Base-by-base conservation (phyloP, 1,140 invertebrate species). In the Bombyx mandarina region DNA sequence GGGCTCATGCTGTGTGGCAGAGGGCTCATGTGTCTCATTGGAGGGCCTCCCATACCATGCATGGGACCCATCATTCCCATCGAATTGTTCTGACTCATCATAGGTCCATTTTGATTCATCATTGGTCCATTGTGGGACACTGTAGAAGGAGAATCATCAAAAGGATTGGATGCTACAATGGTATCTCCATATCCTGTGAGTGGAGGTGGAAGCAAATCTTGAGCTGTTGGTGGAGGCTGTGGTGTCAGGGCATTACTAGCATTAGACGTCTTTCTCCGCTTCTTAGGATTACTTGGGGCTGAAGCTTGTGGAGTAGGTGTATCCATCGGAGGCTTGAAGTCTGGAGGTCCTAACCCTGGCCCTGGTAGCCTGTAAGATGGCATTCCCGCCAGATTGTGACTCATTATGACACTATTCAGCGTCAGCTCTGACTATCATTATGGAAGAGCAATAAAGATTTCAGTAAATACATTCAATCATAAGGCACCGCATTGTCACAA, bases 161-260 rank as follows among this genome's bases (percentile, higher is more conserved):
- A 98, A 42, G 97, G 97, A 88, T 98, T 98, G 56, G 95, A 97
- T 45, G 96, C 97, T 61, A 98, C 92, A 74, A 98, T 97, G 50
- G 96, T 97, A 75, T 98, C 96, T 47, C 96, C 96, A 86, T 96
- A 97, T 54, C 95, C 94, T 48, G 94, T 91, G 43, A 95, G 93
- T 9, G 95, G 96, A 42, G 95, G 95, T 59, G 95, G 89, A 61
- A 96, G 83, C 75, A 96, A 92, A 86, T 94, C 92, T 71, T 93
- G 91, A 64, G 90, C 90, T 53, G 91, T 90, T 7, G 91, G 89
- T 45, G 90, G 89, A 67, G 90, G 89, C 52, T 90, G 88, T 45
- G 89, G 76, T 45, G 86, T 81, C 72, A 90, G 87, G 63, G 90
- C 89, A 89, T 90, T 75, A 76, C 89, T 85, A 18, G 89, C 88